Conservation (phyloP, 2,113 vertebrate genomes). For the Chlorodrepanis virens region DNA sequence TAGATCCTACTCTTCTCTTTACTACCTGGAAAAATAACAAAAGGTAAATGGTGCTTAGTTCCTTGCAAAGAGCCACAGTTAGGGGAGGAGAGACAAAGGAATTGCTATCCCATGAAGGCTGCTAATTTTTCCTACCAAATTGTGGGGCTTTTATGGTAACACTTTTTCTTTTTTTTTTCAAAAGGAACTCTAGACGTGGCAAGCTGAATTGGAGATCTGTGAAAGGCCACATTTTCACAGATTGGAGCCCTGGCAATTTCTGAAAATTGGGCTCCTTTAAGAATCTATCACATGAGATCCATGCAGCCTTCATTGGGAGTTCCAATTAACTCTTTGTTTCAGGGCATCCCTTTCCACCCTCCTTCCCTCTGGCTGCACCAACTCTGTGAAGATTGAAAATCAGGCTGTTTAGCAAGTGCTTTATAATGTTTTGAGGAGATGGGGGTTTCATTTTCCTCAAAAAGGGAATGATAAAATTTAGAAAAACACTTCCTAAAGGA, state of each 20-base stretch:
- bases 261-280: conserved; percentile 53
- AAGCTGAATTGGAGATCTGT: conserved; percentile 46
- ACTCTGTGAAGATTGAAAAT: neutral
- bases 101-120: conserved; percentile 5
- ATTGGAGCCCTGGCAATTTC: conserved; percentile 53
- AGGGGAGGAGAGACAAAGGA: conserved; percentile 17
- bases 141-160: neutral
- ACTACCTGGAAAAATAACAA: conserved; percentile 40
- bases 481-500: neutral
- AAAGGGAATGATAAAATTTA: neutral
- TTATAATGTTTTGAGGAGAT: neutral
- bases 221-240: conserved; percentile 41
- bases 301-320: neutral
- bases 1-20: conserved; percentile 8
- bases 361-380: neutral
- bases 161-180: neutral
- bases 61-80: neutral
- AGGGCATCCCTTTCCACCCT: neutral
- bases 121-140: conserved; percentile 40
- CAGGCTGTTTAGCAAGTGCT: neutral
- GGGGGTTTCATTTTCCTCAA: neutral
- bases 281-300: conserved; percentile 7
- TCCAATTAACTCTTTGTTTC: conserved; percentile 51
- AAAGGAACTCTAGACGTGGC: neutral
- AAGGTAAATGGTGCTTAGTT: conserved; percentile 7